Base-by-base conservation (phyloP, 2,113 vertebrate species). In the Aptenodytes forsteri region DNA sequence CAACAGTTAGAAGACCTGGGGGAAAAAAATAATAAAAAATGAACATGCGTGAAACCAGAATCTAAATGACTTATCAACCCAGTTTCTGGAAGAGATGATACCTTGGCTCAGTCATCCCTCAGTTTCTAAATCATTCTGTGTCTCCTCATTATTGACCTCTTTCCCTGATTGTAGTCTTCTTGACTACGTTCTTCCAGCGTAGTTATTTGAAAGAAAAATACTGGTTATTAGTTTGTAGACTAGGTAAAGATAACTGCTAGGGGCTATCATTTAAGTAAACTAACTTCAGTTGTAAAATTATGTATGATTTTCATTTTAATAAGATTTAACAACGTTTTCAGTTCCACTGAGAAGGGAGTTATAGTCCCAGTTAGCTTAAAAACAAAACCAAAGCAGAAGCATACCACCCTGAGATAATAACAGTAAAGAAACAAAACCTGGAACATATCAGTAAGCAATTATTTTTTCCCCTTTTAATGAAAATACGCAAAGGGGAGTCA, bases 121-220 rank as follows among this genome's bases (percentile, higher is more conserved):
- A n/a, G 46, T 85, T 93, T 73, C 78, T 71, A 83, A 83, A 70
- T 46, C 58, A 38, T 64, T 80, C 89, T 71, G 13, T 40, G 17
- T 54, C 61, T 77, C 49, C 58, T 87, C 22, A 3, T 62, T 58
- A 62, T 20, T 73, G 62, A 88, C 38, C 66, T 76, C 61, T 25
- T 94, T 58, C 21, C 54, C 20, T 61, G 38, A 19, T 25, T 59
- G 10, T 59, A 69, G 38, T 29, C 47, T 61, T 80, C 70, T 65
- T 47, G 38, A 40, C 38, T 59, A 13, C 8, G 5, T 65, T 56
- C 54, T 70, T 79, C 27, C 49, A 69, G 61, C 0, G 0, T 5
- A 69, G 49, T 50, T 85, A 86, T 65, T 83, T 77, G 50, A 90
- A 92, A 90, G 20, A 66, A 88, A 80, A 94, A 83, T 50, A 34